Conservation (phyloP, 2,888 invertebrate genomes). For the Fissipunctia ypsillon region DNA sequence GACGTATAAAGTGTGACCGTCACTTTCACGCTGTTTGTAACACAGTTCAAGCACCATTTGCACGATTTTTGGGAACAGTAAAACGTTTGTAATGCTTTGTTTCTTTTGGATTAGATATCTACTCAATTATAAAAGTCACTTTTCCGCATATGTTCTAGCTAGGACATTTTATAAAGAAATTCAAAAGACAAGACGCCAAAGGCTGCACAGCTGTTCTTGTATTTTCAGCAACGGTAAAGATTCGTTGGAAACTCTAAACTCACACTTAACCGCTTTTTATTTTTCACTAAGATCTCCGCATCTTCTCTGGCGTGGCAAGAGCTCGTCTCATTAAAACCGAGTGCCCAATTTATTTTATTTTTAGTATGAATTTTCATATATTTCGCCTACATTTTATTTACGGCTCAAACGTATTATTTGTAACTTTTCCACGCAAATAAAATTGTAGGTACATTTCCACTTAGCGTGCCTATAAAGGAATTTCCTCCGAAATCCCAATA, state of each 20-base stretch:
- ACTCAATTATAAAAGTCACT: conserved; percentile 11
- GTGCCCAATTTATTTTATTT: conserved; percentile 66
- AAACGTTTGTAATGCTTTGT: conserved; percentile 15
- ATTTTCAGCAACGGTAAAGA: conserved; percentile 16
- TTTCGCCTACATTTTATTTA: conserved; percentile 38
- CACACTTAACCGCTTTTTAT: conserved; percentile 56
- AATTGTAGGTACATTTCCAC: conserved; percentile 22
- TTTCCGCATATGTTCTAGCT: background rate
- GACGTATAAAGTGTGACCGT: conserved; percentile 20
- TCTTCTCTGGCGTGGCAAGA: conserved; percentile 54
- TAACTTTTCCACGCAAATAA: conserved; percentile 11
- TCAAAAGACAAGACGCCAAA: conserved; percentile 21
- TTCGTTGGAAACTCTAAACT: conserved; percentile 41
- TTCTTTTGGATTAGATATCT: background rate
- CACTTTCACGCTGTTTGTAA: conserved; percentile 14
- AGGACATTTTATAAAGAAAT: conserved; percentile 1
- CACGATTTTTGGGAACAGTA: conserved; percentile 16
- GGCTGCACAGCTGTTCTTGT: conserved; percentile 10
- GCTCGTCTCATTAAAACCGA: conserved; percentile 61
- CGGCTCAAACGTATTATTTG: conserved; percentile 9
- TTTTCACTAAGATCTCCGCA: conserved; percentile 43
- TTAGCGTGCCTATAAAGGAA: conserved; percentile 8
- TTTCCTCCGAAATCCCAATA: background rate
- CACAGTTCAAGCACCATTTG: conserved; percentile 16
- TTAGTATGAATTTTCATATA: conserved; percentile 40